Evolutionary conservation across 2,113 vertebrate species (phyloP), one percentile per base, ranked within the genome.

Genomic region (Terrapene triunguis): DNA sequence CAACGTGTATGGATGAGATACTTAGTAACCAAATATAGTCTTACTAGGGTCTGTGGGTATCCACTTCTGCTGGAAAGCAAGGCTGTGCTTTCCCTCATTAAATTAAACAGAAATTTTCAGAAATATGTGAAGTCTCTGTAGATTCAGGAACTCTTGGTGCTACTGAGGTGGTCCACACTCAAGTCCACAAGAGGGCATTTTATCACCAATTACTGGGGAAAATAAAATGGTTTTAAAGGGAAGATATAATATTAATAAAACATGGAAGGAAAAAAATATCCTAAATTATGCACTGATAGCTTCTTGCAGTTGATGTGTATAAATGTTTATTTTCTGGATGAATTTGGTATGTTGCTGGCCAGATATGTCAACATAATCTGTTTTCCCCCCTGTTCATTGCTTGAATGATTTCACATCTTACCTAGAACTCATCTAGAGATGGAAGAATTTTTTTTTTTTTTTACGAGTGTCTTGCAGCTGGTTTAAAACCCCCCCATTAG

Each of bases 161-260:
- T 95, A 72, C 51, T 78, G 92, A 97, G 96, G 82, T 96, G 95
- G 98, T 94, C 98, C 27, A 5, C 96, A 93, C 97, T 98, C 97
- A 98, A 94, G 93, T 97, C 98, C 97, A 97, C 98, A 97, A 98
- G 98, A 98, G 98, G 98, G 98, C 97, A 98, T 98, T 98, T 98
- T 96, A 96, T 98, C 96, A 97, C 97, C 97, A 95, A 92, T 97
- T 98, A 89, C 97, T 89, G 94, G 50, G 89, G 87, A 94, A 96
- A 80, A 93, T 65, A 94, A n/a, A 81, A 95, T 96, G 94, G 90
- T 91, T 50, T 94, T 87, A 12, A 95, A 92, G 91, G 92, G 90
- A 84, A 59, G 84, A 89, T 32, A 87, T 17, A 57, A 93, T 89
- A 96, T 25, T 85, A 84, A 83, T 95, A 93, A 96, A 94, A 76